Evolutionary conservation across 2,888 invertebrate species (phyloP).

Genomic region (Lordiphosa fenestrarum): DNA sequence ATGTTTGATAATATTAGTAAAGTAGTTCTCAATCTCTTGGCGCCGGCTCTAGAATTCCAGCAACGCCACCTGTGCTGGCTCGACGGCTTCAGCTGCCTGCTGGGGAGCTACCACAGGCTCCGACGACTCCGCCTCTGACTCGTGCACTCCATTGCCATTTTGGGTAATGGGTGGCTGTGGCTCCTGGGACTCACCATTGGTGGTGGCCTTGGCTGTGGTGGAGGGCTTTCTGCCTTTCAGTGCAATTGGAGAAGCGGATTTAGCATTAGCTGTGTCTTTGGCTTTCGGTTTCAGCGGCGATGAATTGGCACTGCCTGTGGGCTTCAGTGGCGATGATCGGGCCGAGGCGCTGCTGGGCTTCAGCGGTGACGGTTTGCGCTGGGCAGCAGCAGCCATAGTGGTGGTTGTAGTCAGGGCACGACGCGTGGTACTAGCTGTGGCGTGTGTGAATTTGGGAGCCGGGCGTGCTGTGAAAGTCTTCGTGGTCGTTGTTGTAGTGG

Average conservation of each 20-base stretch:
- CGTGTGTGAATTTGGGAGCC: conserved; percentile 71
- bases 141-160: conserved; percentile 42
- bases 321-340: conserved; percentile 31
- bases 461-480: conserved; percentile 76
- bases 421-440: conserved; percentile 55
- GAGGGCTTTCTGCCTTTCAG: conserved; percentile 36
- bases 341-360: conserved; percentile 32
- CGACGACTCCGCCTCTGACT: conserved; percentile 4
- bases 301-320: conserved; percentile 25
- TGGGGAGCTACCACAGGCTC: background rate
- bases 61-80: conserved; percentile 35
- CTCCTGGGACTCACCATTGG: conserved; percentile 6
- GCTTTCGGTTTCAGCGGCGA: conserved; percentile 63
- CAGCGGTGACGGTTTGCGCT: conserved; percentile 63
- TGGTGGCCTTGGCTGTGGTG: conserved; percentile 34
- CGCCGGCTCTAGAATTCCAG: conserved; percentile 45
- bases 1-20: conserved; percentile 72
- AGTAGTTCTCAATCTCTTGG: conserved; percentile 40
- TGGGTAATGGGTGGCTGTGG: conserved; percentile 31
- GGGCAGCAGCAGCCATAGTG: conserved; percentile 28
- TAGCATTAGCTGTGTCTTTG: conserved; percentile 53
- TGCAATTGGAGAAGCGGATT: conserved; percentile 43
- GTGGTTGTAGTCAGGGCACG: conserved; percentile 36
- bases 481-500: conserved; percentile 57
- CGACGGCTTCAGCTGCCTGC: conserved; percentile 8